Percentiles rank a stretch among this genome's conserved stretches.
phyloP scores from a whole-genome alignment of 2,888 invertebrate species.

The Synanthedon andrenaeformis region DNA sequence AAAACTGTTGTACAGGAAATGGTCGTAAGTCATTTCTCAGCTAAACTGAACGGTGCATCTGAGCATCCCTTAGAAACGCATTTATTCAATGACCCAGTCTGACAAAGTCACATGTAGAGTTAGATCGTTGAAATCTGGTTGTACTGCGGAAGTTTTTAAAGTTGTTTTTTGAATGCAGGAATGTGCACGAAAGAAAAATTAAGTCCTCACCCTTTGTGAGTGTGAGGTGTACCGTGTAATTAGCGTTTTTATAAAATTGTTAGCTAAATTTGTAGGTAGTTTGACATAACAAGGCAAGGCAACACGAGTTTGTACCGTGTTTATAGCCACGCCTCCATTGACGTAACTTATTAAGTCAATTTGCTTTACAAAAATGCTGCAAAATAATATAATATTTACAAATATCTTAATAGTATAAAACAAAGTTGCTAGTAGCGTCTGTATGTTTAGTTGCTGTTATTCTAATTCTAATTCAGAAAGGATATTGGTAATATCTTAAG shows the following conservation, averaged over 20 bases:
- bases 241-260: constrained; percentile 64
- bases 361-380: background rate
- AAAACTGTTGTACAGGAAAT: constrained; percentile 1
- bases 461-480: too few species aligned
- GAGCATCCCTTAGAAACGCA: constrained; percentile 65
- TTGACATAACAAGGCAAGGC: constrained; percentile 19
- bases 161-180: constrained; percentile 14
- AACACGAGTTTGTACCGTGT: constrained; percentile 16
- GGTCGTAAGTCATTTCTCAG: constrained; percentile 17
- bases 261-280: constrained; percentile 50
- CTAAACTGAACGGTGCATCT: constrained; percentile 38
- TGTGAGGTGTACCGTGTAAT: constrained; percentile 59
- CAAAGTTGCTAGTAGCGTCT: too few species aligned
- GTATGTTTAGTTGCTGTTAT: too few species aligned
- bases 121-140: constrained; percentile 5
- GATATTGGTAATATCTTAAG: too few species aligned
- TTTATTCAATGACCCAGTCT: constrained; percentile 21
- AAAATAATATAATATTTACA: too few species aligned
- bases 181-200: constrained; percentile 17
- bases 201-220: constrained; percentile 47
- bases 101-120: too few species aligned
- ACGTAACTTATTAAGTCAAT: background rate
- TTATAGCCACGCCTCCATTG: constrained; percentile 11
- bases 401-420: too few species aligned
- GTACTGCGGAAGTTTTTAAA: constrained; percentile 13